Conservation (phyloP, 2,797 vertebrate genomes). For the Pangasius larnaudii region DNA sequence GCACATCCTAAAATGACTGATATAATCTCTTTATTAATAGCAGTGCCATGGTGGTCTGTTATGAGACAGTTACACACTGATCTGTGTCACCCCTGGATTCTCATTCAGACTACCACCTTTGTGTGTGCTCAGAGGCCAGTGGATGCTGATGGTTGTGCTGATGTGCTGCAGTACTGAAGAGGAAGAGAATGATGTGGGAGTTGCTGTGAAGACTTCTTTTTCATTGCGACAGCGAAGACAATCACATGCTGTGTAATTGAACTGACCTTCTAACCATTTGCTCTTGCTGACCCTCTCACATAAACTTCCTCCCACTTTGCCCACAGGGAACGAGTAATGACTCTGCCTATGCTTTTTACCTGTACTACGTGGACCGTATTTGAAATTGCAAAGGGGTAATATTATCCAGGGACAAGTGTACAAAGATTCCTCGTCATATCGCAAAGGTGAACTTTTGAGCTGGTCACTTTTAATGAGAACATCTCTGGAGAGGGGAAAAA, state of each 20-base stretch:
- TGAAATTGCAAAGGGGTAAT: slow-evolving; percentile 43
- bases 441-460: slow-evolving; percentile 36
- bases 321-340: slow-evolving; percentile 43
- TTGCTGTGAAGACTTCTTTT: slow-evolving; percentile 61
- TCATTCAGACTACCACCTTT: slow-evolving; percentile 35
- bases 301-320: slow-evolving; percentile 53
- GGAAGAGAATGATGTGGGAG: slow-evolving; percentile 57
- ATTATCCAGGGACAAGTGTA: slow-evolving; percentile 36
- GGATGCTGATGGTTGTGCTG: slow-evolving; percentile 27
- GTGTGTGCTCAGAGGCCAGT: slow-evolving; percentile 42
- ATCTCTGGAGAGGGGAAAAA: slow-evolving; percentile 23
- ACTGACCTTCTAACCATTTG: slow-evolving; percentile 62
- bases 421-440: slow-evolving; percentile 49
- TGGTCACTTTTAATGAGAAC: slow-evolving; percentile 55
- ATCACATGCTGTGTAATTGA: slow-evolving; percentile 66
- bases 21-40: slow-evolving; percentile 33
- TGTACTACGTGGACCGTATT: slow-evolving; percentile 30
- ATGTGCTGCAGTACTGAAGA: slow-evolving; percentile 55
- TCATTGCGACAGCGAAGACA: slow-evolving; percentile 53
- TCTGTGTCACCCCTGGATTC: slow-evolving; percentile 43
- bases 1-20: slow-evolving; percentile 40
- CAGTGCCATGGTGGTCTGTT: slow-evolving; percentile 25
- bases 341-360: slow-evolving; percentile 31
- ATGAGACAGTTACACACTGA: slow-evolving; percentile 14
- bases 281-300: slow-evolving; percentile 52